Evolutionary conservation across 2,797 vertebrate genomes (phyloP).

Genomic region (Sparus aurata): DNA sequence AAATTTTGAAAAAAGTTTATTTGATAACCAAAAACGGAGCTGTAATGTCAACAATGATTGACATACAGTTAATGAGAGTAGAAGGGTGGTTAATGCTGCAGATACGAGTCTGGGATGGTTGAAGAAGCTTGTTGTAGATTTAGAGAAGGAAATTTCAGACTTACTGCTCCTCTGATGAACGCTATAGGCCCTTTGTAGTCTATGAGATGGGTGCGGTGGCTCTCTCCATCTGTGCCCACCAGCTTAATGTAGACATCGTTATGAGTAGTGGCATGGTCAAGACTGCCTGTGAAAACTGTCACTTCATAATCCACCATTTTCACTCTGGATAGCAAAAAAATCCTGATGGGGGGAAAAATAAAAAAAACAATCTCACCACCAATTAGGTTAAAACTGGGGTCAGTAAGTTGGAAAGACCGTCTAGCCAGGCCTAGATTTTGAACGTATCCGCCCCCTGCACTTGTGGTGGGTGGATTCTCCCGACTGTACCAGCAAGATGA

Average conservation of each 20-base stretch:
- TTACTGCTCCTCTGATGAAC: slow-evolving; percentile 50
- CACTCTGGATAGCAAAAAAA: background rate
- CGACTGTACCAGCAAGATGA: too few relatives aligned
- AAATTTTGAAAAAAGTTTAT: background rate
- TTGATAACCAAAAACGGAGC: background rate
- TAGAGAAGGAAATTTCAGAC: slow-evolving; percentile 26
- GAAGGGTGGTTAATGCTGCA: background rate
- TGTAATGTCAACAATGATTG: background rate
- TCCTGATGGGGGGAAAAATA: background rate
- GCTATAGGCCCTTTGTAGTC: background rate
- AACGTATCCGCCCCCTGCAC: too few relatives aligned
- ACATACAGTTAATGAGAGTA: background rate
- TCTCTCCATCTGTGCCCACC: slow-evolving; percentile 63
- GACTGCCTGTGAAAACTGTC: slow-evolving; percentile 27
- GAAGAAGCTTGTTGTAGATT: background rate
- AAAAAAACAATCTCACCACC: background rate
- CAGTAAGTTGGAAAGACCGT: too few relatives aligned
- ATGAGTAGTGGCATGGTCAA: background rate
- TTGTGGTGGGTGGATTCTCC: too few relatives aligned
- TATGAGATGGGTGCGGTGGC: background rate
- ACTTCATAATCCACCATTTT: slow-evolving; percentile 65
- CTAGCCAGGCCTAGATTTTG: too few relatives aligned
- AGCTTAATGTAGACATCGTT: slow-evolving; percentile 69
- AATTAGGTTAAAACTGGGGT: background rate
- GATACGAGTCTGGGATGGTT: background rate